Evolutionary conservation across 2,113 vertebrate genomes (phyloP), one percentile per base, ranked within the genome.

Genomic region (Cheirogaleus medius): DNA sequence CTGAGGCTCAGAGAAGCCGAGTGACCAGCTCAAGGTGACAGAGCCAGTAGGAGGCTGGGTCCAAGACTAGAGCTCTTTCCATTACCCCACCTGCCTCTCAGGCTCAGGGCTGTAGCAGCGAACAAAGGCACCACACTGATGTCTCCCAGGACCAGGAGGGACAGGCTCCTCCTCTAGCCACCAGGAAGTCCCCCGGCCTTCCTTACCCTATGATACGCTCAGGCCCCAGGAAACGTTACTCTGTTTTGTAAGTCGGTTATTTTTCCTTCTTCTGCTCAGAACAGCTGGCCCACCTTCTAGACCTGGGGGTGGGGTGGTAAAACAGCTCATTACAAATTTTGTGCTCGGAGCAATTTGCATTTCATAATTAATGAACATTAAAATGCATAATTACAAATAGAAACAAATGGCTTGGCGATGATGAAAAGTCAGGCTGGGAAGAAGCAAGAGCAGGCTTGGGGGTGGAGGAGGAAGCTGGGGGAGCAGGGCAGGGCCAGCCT

Each of bases 291-390:
- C 77, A 97, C 96, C 96, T 98, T 94, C 89, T 83, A 94, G 94
- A 97, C 83, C 13, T 94, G 85, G 0, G 32, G 97, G 95, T 58
- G 80, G 93, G 89, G 49, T 84, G 23, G 87, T 60, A 42, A 58
- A 34, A 37, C 88, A 97, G 90, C 63, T 96, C 76, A 84, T 66
- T 92, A 91, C 81, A 96, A 68, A 97, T 97, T 97, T 94, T 93
- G 56, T 34, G 91, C 96, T 89, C 17, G 2, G 56, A 98, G 96
- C 86, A 94, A 42, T 97, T 98, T 98, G 97, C 95, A 94, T 98
- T 97, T 96, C 76, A 34, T 98, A 97, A 98, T 98, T 97, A 98
- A 98, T 95, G 95, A 52, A 34, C 87, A 94, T 98, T 97, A 98
- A 97, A 97, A 94, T 96, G 92, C 90, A 21, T 97, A 98, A 98